Base-by-base conservation (phyloP, 2,888 invertebrate species). In the Lasioglossum lativentre region DNA sequence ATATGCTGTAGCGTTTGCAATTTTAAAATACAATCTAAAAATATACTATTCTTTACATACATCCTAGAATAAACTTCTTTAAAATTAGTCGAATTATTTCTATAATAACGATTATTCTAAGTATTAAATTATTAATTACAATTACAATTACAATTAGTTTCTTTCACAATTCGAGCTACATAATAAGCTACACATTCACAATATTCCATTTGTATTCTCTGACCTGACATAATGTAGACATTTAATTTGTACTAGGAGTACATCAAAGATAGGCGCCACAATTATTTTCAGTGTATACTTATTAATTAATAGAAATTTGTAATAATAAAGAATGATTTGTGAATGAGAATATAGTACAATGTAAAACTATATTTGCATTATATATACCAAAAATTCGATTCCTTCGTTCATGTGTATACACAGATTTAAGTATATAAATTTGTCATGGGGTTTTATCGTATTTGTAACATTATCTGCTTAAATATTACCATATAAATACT, bases 1-100 rank as follows among this genome's bases (percentile, higher is more conserved):
- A 89, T 91, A 89, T 79, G 86, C 83, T 86, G 77, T 86, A 90
- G 88, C 85, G 87, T 90, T 81, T 89, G 88, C 86, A 85, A 89
- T 89, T 92, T 94, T 92, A 93, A 94, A 94, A 94, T 94, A 94
- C 88, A 89, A 86, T 94, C 94, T 94, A 94, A 94, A 94, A 94
- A 94, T 94, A 94, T 92, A 94, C 94, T 94, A 94, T 94, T 90
- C 86, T 89, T 91, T 89, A 84, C 86, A 89, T 85, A 85, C 83
- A 90, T 84, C 84, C 89, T 89, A 86, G 78, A 85, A 86, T 87
- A 85, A 72, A 84, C 74, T 80, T 78, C 38, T 78, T 86, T 90
- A 78, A 77, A 59, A 83, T 83, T 83, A 90, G 1, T 77, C 81
- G 75, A 85, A 82, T 75, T 77, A 83, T 40, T 45, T 75, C 14